Evolutionary conservation across 2,113 vertebrate species (phyloP).

Genomic region (Spea bombifrons): DNA sequence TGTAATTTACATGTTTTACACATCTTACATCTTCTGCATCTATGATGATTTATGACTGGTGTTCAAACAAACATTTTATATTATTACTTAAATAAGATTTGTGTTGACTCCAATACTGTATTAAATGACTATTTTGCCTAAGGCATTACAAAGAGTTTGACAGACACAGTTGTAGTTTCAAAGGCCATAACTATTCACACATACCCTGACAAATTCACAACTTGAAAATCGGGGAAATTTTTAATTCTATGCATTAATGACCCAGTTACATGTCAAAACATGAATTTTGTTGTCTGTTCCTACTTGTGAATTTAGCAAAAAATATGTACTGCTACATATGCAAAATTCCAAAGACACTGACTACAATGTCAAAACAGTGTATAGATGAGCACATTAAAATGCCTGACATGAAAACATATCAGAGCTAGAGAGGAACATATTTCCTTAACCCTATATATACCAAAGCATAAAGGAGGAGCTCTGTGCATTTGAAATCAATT

Average conservation of each 20-base stretch:
- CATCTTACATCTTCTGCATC: too few species aligned
- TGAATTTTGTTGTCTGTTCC: constrained; percentile 47
- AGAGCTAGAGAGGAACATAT: constrained; percentile 20
- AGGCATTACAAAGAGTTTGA: background rate
- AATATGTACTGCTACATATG: constrained; percentile 40
- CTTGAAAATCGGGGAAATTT: constrained; percentile 11
- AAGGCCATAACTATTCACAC: constrained; percentile 35
- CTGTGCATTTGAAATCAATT: background rate
- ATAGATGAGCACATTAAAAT: constrained; percentile 37
- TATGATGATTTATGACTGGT: too few species aligned
- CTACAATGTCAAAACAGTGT: constrained; percentile 46
- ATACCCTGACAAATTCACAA: constrained; percentile 27
- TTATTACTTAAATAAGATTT: background rate
- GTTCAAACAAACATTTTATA: background rate
- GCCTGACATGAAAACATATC: constrained; percentile 39
- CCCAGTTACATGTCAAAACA: constrained; percentile 44
- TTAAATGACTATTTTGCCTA: background rate
- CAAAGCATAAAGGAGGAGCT: background rate
- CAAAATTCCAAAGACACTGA: constrained; percentile 36
- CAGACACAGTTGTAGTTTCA: background rate
- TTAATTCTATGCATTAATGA: constrained; percentile 28
- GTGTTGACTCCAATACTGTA: background rate
- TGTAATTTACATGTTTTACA: too few species aligned
- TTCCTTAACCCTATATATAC: constrained; percentile 15
- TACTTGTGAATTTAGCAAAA: constrained; percentile 23